These are phyloP conservation scores for Lucilia sericata DNA, from an alignment of 1,140 invertebrate species.

Conservation along the genomic window DNA sequence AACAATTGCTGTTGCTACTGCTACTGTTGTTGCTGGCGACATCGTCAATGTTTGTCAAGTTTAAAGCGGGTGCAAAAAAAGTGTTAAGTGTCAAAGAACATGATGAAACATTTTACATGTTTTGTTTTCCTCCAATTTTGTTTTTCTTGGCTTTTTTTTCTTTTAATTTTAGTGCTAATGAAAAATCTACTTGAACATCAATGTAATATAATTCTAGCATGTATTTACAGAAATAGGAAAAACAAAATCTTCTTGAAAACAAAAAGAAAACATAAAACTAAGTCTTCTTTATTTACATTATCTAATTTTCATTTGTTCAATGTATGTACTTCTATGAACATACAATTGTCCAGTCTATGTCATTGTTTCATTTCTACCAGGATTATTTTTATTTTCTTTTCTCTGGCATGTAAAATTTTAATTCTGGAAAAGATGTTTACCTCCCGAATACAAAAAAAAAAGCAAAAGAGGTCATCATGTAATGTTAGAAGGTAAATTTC, in stretches of 20 bases:
- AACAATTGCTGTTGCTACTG: background rate
- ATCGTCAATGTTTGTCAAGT: constrained; percentile 6
- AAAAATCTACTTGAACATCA: background rate
- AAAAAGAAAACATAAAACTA: background rate
- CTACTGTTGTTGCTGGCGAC: background rate
- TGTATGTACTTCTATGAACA: no score
- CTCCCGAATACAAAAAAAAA: background rate
- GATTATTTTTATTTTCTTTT: background rate
- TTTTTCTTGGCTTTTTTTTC: no score
- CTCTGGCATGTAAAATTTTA: background rate
- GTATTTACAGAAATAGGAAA: background rate
- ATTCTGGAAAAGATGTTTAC: background rate
- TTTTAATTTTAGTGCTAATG: background rate
- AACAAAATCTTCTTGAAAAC: background rate
- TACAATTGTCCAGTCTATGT: background rate
- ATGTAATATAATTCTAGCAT: constrained; percentile 1
- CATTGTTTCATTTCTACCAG: background rate
- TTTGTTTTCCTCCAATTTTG: background rate
- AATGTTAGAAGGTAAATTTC: constrained; percentile 1
- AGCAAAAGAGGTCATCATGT: background rate
- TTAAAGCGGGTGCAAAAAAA: background rate
- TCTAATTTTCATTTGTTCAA: constrained; percentile 2
- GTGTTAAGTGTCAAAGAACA: background rate
- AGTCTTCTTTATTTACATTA: background rate
- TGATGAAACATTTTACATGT: background rate